phyloP scores from a whole-genome alignment of 2,888 invertebrate genomes.

The Meta bourneti region DNA sequence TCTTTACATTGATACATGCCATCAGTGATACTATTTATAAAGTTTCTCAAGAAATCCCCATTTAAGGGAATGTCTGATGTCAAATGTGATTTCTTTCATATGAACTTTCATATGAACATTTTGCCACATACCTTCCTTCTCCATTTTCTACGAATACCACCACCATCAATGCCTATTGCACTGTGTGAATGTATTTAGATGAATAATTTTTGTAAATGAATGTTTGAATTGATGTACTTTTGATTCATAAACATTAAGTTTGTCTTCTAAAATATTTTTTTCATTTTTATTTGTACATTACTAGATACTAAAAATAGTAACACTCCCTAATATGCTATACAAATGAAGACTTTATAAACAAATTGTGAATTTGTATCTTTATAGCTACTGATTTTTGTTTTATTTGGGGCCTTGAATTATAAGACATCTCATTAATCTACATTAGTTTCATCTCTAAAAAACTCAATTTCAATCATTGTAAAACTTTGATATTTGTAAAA shows the following conservation, averaged over 20 bases:
- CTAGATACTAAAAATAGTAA: too few relatives aligned
- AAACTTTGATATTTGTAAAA: too few relatives aligned
- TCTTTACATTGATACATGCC: slow-evolving; percentile 48
- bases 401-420: too few relatives aligned
- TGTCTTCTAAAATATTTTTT: neutral
- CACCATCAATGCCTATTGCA: slow-evolving; percentile 48
- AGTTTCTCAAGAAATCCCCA: slow-evolving; percentile 34
- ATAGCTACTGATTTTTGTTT: too few relatives aligned
- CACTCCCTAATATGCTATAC: too few relatives aligned
- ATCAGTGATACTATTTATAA: slow-evolving; percentile 64
- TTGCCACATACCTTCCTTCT: slow-evolving; percentile 7
- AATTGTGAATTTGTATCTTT: too few relatives aligned
- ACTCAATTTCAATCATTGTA: too few relatives aligned
- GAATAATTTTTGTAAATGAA: neutral
- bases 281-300: neutral
- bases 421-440: too few relatives aligned
- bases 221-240: neutral
- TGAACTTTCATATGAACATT: slow-evolving; percentile 27
- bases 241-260: neutral
- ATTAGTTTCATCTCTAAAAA: too few relatives aligned
- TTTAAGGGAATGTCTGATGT: slow-evolving; percentile 34
- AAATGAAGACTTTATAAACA: too few relatives aligned
- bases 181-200: slow-evolving; percentile 12
- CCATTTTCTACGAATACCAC: slow-evolving; percentile 44
- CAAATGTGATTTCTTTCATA: slow-evolving; percentile 44